A percentile compares a stretch with the other conserved stretches of the same genome.
Evolutionary conservation across 2,888 invertebrate species (phyloP).

Genomic region (Loripinus fragilis): DNA sequence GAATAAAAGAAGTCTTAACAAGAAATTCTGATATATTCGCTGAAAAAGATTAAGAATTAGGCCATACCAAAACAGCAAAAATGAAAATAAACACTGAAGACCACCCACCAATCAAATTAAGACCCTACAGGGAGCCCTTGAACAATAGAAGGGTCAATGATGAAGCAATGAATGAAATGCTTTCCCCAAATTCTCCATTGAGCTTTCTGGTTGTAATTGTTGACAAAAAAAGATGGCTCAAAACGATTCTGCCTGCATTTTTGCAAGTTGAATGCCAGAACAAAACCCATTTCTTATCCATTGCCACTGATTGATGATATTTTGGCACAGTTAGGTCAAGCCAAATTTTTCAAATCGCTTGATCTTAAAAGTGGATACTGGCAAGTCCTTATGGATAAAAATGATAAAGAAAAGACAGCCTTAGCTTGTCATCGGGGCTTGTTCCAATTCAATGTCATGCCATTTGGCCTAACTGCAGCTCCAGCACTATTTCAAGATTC

Average conservation of each 20-base stretch:
- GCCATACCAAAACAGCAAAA: conserved; percentile 26
- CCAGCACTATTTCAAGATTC: conserved; percentile 37
- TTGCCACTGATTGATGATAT: conserved; percentile 23
- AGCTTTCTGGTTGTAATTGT: conserved; percentile 44
- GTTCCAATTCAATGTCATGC: conserved; percentile 45
- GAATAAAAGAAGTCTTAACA: background rate
- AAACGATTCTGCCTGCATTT: conserved; percentile 32
- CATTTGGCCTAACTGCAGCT: conserved; percentile 42
- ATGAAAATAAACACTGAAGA: conserved; percentile 37
- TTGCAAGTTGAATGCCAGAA: conserved; percentile 26
- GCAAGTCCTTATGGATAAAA: conserved; percentile 33
- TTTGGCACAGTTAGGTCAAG: conserved; percentile 31
- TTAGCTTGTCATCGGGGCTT: conserved; percentile 30
- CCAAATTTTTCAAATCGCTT: conserved; percentile 34
- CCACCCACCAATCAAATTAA: conserved; percentile 26
- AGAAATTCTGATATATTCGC: conserved; percentile 45
- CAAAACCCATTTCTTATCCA: conserved; percentile 31
- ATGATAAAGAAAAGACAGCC: conserved; percentile 16
- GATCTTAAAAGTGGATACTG: conserved; percentile 51
- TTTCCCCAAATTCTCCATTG: conserved; percentile 39
- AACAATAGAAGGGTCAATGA: conserved; percentile 27
- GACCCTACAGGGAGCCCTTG: conserved; percentile 30
- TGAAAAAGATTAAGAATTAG: conserved; percentile 7
- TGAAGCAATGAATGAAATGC: conserved; percentile 44
- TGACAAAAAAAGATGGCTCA: conserved; percentile 28